Base-by-base conservation (phyloP, 2,113 vertebrate genomes). In the Caretta caretta region DNA sequence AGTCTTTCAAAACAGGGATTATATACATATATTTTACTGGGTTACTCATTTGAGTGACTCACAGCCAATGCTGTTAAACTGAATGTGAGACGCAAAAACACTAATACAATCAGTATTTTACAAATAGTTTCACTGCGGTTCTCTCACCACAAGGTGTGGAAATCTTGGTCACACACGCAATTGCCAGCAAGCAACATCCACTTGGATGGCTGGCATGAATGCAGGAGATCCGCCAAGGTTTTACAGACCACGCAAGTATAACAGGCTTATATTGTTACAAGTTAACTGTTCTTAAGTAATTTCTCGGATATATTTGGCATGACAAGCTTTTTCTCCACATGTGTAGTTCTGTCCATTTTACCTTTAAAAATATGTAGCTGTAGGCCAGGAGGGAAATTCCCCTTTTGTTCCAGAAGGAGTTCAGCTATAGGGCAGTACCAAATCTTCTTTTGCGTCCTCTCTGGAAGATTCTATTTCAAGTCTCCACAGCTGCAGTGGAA, bases 181-280 rank as follows among this genome's bases (percentile, higher is more conserved):
- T 2, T 19, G 90, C 90, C 89, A 94, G 94, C 13, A 84, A 50
- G 83, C 65, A 91, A 25, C 85, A 42, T 16, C 6, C 5, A 83
- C 80, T 59, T 84, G 92, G 83, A 3, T 86, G 96, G 97, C 81
- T 48, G 25, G 50, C 85, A 83, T 17, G 49, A 96, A 97, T 96
- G 4, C 96, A 97, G 96, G 94, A 95, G 93, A 95, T 29, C 94
- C 97, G 96, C 96, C 94, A 93, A 1, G 95, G 24, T 96, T 1
- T 79, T 95, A n/a, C 93, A 96, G 97, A 96, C 96, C 97, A 96
- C 96, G 94, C 96, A 96, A 96, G 95, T 57, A 79, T 87, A 92
- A 78, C 8, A 94, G 92, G 87, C 94, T 83, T 90, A 2, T 72
- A 93, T 92, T 91, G 92, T 76, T 80, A 96, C 94, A 97, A 96